phyloP scores from a whole-genome alignment of 1,140 invertebrate genomes.

The Papilio helenus region DNA sequence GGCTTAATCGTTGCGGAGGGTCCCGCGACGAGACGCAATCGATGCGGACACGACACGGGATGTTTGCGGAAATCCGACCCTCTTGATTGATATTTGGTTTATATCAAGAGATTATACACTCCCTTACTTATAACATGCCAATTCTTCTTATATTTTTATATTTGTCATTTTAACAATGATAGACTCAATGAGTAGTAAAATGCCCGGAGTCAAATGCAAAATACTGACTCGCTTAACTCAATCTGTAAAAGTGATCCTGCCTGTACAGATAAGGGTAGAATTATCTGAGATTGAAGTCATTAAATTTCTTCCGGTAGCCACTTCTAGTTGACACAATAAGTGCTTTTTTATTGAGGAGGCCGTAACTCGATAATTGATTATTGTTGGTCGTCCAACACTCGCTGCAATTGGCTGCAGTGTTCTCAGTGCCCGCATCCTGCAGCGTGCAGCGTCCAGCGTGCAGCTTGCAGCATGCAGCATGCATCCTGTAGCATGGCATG shows the following conservation, averaged over 20 bases:
- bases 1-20: slow-evolving; percentile 4
- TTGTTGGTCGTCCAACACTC: neutral
- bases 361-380: neutral
- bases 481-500: too few relatives aligned
- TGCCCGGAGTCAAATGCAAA: too few relatives aligned
- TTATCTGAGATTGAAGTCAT: neutral
- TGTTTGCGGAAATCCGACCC: neutral
- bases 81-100: slow-evolving; percentile 33
- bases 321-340: slow-evolving; percentile 4
- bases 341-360: neutral
- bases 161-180: neutral
- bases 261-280: neutral
- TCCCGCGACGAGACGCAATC: neutral
- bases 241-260: neutral
- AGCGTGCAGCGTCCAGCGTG: too few relatives aligned
- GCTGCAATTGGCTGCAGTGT: neutral
- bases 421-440: neutral
- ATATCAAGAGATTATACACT: slow-evolving; percentile 31
- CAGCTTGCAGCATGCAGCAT: too few relatives aligned
- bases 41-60: neutral
- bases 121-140: neutral
- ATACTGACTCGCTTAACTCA: too few relatives aligned
- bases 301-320: neutral
- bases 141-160: neutral
- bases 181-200: neutral